Conservation (phyloP, 2,113 vertebrate genomes). For the Seriola dumerili region DNA sequence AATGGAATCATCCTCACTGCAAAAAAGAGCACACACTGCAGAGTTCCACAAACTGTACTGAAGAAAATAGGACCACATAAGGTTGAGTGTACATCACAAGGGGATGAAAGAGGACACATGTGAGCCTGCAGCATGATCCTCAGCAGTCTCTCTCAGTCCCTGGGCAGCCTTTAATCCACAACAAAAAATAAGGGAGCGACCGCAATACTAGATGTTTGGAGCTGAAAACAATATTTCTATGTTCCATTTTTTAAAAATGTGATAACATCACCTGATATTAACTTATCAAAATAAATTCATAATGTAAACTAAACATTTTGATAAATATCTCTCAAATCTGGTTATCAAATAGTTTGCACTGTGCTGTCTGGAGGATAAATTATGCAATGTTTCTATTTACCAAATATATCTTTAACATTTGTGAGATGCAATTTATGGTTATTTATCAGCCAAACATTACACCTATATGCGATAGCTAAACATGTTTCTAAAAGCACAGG, state of each 20-base stretch:
- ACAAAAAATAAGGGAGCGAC: not conserved
- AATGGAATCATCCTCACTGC: slow-evolving; percentile 1
- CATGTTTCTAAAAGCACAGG: not conserved
- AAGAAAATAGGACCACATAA: not conserved
- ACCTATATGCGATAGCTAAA: not conserved
- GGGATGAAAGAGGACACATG: not conserved
- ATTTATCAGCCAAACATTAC: not conserved
- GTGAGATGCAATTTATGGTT: not conserved
- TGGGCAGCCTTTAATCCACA: not conserved
- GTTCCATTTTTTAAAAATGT: not conserved
- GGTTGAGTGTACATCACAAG: not conserved
- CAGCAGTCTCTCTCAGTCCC: not conserved
- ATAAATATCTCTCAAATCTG: not conserved
- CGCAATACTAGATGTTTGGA: not conserved
- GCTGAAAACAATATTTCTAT: not conserved
- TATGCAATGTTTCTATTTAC: not conserved
- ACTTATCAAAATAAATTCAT: not conserved
- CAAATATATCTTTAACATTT: not conserved
- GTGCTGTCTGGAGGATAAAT: not conserved
- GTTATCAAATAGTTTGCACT: not conserved
- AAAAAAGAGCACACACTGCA: not conserved
- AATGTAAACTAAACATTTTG: not conserved
- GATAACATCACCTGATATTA: not conserved
- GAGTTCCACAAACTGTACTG: not conserved
- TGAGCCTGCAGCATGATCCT: not conserved